Base-by-base conservation (phyloP, 2,797 vertebrate genomes). In the Smutsia gigantea region DNA sequence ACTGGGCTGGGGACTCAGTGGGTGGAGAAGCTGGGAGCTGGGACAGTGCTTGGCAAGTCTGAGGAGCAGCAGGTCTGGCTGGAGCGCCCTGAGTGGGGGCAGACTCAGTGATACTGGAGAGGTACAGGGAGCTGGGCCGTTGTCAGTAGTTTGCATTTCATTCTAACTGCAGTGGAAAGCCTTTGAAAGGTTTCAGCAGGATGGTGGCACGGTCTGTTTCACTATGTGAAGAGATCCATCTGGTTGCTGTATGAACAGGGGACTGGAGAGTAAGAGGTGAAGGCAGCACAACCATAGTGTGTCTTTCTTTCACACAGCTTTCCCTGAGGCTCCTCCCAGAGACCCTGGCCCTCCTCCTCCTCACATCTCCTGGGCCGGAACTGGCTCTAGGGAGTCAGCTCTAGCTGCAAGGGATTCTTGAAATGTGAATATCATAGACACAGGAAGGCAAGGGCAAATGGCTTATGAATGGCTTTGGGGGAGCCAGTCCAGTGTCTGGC, bases 1-100 rank as follows among this genome's bases (percentile, higher is more conserved):
- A 7, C 2, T 0, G 31, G 57, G 39, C 66, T 25, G 74, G 61
- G 31, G 25, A 71, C 46, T 29, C 69, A 87, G 94, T 71, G 74
- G 86, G 57, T 59, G 42, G 21, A 27, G 49, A 11, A 46, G 66
- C 74, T 79, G 23, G 15, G n/a, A 64, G 84, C 88, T 74, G 71
- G 93, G 55, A 77, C 18, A 63, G 66, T 0, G 3, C 25, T 77
- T 78, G 85, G 82, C 85, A 68, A 42, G 63, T 68, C 0, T 68
- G 63, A 68, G 31, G n/a, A 74, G 21, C 59, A 87, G 85, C 87
- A 93, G 92, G 69, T 42, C 64, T 75, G 53, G 46, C 92, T 61
- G 71, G 57, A 64, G 75, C 31, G 37, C 63, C 7, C 66, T 17
- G 53, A n/a, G 10, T n/a, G 0, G 19, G 69, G 66, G 34, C 0